Evolutionary conservation across 2,888 invertebrate genomes (phyloP).

Genomic region (Diarsia brunnea): DNA sequence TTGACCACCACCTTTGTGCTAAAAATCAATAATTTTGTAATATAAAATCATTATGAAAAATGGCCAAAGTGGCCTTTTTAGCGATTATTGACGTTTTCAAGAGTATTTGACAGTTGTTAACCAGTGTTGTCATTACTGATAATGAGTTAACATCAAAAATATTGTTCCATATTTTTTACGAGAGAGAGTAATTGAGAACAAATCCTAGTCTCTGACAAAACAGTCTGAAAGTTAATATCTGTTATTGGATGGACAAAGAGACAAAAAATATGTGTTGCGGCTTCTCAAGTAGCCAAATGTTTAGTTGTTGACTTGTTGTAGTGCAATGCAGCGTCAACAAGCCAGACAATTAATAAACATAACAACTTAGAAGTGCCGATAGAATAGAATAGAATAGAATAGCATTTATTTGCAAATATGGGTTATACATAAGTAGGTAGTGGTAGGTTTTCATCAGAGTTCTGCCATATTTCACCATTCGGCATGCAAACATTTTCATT

Average conservation of each 20-base stretch:
- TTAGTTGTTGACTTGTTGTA: background rate
- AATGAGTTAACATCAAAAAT: background rate
- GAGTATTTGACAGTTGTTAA: slow-evolving; percentile 58
- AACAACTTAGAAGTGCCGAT: background rate
- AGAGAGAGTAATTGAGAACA: background rate
- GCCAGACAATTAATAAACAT: background rate
- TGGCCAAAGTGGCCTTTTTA: slow-evolving; percentile 81
- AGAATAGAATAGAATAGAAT: no score
- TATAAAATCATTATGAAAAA: slow-evolving; percentile 75
- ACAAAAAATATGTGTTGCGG: background rate
- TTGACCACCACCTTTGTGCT: slow-evolving; percentile 70
- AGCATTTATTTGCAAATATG: no score
- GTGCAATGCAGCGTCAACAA: background rate
- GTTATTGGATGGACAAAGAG: background rate
- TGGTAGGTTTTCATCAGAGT: no score
- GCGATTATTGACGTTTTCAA: slow-evolving; percentile 66
- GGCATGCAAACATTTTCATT: no score
- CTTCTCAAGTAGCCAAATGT: background rate
- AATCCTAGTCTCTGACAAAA: background rate
- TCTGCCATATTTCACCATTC: no score
- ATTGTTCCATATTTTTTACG: background rate
- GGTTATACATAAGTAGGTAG: no score
- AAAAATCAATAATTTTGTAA: slow-evolving; percentile 82
- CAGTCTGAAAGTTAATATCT: background rate
- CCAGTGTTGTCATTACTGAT: slow-evolving; percentile 43